Base-by-base conservation (phyloP, 2,113 vertebrate species). In the Epinephelus cyanopodus region DNA sequence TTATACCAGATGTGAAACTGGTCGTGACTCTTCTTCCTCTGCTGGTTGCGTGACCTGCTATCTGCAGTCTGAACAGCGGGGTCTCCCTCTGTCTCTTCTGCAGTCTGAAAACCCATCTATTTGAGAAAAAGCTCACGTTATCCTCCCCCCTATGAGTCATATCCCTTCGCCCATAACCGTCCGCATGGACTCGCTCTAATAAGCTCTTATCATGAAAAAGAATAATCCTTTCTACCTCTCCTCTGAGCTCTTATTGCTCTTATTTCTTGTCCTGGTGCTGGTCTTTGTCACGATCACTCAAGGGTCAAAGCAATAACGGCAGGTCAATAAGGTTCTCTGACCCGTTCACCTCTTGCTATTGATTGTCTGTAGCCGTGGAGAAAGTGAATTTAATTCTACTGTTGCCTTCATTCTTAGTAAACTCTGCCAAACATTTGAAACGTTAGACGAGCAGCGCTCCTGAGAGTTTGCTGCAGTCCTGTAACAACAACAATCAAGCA, bases 91-190 rank as follows among this genome's bases (percentile, higher is more conserved):
- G 11, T 47, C 23, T 69, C 58, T 6, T 9, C 60, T 11, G 4
- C 33, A 47, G 73, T 39, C 70, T 78, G 61, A 72, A 75, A 79
- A 56, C 25, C 52, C 23, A 53, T 74, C 62, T 69, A 3, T 77
- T 74, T 66, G 29, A 80, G 19, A 37, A 73, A 76, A 68, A 14
- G 42, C 29, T 85, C 61, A 85, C 14, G n/a, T 47, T 78, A 60
- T 27, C 39, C 58, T 77, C 52, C 1, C 47, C 29, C 5, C 21
- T 9, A 18, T 69, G 56, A 89, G 18, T 80, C 83, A 66, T 47
- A 47, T 29, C 63, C 53, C 52, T 13, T 68, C 42, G 50, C 19
- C 62, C 17, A 33, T 42, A 71, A 56, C 47, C 0, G 12, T 60
- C 3, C 37, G 75, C 56, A 7, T 68, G 61, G 19, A 62, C 37